Evolutionary conservation across 1,140 invertebrate species (phyloP).

Genomic region (Sycophaga agraensis): DNA sequence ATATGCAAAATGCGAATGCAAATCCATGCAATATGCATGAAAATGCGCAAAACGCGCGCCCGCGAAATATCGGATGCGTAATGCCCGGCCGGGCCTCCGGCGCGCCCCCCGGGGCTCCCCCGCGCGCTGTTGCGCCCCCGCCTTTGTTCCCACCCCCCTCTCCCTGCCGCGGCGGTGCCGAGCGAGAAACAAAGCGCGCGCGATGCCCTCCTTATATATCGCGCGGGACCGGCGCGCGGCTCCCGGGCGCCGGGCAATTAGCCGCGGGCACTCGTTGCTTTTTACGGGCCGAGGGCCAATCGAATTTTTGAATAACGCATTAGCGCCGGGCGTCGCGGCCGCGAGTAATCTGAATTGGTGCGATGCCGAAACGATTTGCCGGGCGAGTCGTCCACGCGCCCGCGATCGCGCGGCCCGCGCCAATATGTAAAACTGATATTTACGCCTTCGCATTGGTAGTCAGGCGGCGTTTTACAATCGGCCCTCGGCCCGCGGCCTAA

Average conservation of each 20-base stretch:
- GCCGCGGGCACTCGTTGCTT: conserved; percentile 3
- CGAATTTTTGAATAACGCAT: conserved; percentile 4
- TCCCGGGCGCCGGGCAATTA: conserved; percentile 18
- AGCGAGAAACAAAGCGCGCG: conserved; percentile 1
- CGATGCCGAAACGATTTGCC: too few species aligned
- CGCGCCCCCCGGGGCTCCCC: not conserved
- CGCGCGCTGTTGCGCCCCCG: not conserved
- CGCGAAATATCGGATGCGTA: conserved; percentile 37
- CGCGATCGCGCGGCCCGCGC: too few species aligned
- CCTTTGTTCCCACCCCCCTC: not conserved
- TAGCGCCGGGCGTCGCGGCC: not conserved
- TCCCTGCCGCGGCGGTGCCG: too few species aligned
- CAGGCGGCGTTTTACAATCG: too few species aligned
- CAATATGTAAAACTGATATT: too few species aligned
- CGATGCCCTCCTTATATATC: conserved; percentile 22
- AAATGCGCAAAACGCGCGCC: conserved; percentile 37
- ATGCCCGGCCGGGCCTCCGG: conserved; percentile 28
- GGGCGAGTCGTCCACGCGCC: too few species aligned
- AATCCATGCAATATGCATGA: conserved; percentile 40
- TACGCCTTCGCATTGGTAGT: too few species aligned
- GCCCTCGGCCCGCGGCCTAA: too few species aligned
- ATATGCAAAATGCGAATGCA: conserved; percentile 47
- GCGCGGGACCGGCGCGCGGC: too few species aligned
- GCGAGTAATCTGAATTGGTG: too few species aligned
- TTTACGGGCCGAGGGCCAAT: not conserved